phyloP scores from a whole-genome alignment of 2,888 invertebrate species.

The Lasioglossum lativentre region DNA sequence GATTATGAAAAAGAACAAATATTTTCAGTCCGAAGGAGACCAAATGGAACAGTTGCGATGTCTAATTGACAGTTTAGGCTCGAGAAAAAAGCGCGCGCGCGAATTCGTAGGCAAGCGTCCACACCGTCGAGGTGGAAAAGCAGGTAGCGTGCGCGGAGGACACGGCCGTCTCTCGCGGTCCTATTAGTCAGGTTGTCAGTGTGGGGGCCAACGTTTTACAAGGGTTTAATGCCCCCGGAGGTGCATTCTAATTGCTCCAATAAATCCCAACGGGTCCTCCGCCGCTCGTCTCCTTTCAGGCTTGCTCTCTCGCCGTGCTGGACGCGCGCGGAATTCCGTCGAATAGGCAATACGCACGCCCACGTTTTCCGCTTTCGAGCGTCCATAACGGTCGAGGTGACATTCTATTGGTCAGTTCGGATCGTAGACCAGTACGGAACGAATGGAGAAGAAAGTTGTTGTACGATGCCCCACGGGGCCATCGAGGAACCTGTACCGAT shows the following conservation, averaged over 20 bases:
- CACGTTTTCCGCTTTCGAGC: slow-evolving; percentile 20
- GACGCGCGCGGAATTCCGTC: slow-evolving; percentile 13
- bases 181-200: slow-evolving; percentile 80
- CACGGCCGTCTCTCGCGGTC: slow-evolving; percentile 67
- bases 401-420: not conserved
- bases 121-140: slow-evolving; percentile 50
- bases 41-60: too few species aligned
- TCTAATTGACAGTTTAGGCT: too few species aligned
- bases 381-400: slow-evolving; percentile 1
- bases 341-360: slow-evolving; percentile 46
- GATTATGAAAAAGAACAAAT: too few species aligned
- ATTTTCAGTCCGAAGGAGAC: too few species aligned
- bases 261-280: slow-evolving; percentile 81
- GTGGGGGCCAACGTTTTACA: slow-evolving; percentile 81
- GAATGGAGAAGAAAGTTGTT: slow-evolving; percentile 5
- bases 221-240: slow-evolving; percentile 83
- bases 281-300: slow-evolving; percentile 31
- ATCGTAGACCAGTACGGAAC: not conserved
- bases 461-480: not conserved
- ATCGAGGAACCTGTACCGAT: not conserved
- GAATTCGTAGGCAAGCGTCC: slow-evolving; percentile 27
- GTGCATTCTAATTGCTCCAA: slow-evolving; percentile 84
- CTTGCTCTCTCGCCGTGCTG: slow-evolving; percentile 6
- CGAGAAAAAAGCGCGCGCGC: not conserved
- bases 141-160: slow-evolving; percentile 71